These are phyloP conservation scores for Aphrophora alni DNA, from an alignment of 2,888 invertebrate species.

Conservation along the genomic window DNA sequence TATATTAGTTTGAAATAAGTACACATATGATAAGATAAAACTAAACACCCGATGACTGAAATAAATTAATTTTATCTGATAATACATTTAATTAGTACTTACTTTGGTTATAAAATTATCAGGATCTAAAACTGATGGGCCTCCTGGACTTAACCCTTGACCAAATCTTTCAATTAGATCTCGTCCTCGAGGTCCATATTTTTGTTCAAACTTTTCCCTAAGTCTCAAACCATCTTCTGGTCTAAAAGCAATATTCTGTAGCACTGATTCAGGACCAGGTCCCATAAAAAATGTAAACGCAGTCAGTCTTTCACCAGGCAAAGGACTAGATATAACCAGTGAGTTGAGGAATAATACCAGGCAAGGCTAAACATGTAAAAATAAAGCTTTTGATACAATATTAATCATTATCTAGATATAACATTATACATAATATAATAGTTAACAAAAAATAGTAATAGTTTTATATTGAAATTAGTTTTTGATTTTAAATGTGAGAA, in stretches of 20 bases:
- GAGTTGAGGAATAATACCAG: neutral
- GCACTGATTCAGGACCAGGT: conserved; percentile 21
- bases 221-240: conserved; percentile 49
- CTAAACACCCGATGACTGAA: no score
- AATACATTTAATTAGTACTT: no score
- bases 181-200: conserved; percentile 53
- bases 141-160: conserved; percentile 32
- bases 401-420: no score
- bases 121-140: conserved; percentile 20
- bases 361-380: neutral
- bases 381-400: no score
- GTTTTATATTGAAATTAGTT: no score
- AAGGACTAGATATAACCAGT: neutral
- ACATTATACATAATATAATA: no score
- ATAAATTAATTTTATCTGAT: no score
- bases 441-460: no score
- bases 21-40: no score
- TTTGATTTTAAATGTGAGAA: no score
- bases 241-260: conserved; percentile 45
- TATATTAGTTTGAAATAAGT: no score
- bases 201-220: conserved; percentile 48
- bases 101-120: conserved; percentile 24
- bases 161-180: conserved; percentile 53
- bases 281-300: conserved; percentile 31
- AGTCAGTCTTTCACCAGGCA: conserved; percentile 19